Evolutionary conservation across 2,113 vertebrate genomes (phyloP), one percentile per base, ranked within the genome.

Genomic region (Myotis brandtii): DNA sequence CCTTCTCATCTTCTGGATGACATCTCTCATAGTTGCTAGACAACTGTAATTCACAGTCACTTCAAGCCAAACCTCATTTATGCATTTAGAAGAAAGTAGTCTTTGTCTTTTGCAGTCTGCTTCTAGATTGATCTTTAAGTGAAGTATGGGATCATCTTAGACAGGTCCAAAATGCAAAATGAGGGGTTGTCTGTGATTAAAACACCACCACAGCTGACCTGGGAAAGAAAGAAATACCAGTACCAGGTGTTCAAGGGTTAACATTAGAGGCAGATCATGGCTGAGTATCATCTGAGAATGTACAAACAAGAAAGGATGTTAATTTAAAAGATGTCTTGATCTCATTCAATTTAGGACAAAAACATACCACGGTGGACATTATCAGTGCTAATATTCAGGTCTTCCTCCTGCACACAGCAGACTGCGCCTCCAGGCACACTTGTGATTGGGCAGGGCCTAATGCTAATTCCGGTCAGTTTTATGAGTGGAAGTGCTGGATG

Each of bases 111-210:
- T 75, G 1, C 56, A 34, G 40, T 84, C 48, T 89, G 70, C n/a
- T 81, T 93, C 82, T 59, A 76, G 25, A 43, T 20, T 76, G 32
- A n/a, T 40, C 81, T 86, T 64, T 54, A 96, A 59, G 23, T 62
- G 46, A 95, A 82, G 25, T 43, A 2, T 69, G 21, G 64, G 54
- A 17, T 86, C 73, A 91, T 75, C 18, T 59, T 89, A 90, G 37
- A 93, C 23, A 82, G 34, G 86, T 69, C n/a, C 30, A 67, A 73
- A 89, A 93, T 46, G 62, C 40, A 91, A 89, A 92, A 75, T 37
- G 14, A 96, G 12, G 20, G 43, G 37, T 64, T 5, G 9, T 80
- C 40, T 83, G 7, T 94, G 69, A 86, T 23, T 37, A 94, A 83
- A 93, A 48, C 9, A 82, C 13, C 21, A 34, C 21, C 72, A 32